Evolutionary conservation across 2,888 invertebrate species (phyloP).

Genomic region (Cephus rjabovi): DNA sequence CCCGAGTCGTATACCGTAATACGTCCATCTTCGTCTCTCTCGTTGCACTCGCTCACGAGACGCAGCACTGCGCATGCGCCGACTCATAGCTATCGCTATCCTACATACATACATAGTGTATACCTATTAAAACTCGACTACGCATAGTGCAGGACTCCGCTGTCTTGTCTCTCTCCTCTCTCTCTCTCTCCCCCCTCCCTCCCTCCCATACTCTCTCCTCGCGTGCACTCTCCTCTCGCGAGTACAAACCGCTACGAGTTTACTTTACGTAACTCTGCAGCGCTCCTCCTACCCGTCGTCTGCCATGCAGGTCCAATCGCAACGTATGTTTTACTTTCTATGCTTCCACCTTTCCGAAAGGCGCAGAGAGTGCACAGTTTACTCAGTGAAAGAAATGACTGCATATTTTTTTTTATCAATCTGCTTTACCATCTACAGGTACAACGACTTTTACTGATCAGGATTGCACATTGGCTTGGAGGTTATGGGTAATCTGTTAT

Average conservation of each 20-base stretch:
- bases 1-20: neutral
- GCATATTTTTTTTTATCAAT: no score
- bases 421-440: no score
- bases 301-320: conserved; percentile 38
- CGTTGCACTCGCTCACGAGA: neutral
- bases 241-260: conserved; percentile 26
- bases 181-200: neutral
- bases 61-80: neutral
- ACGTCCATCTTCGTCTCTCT: conserved; percentile 11
- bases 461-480: no score
- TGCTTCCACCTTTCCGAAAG: no score
- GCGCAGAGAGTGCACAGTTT: no score
- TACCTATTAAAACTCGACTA: no score
- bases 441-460: no score
- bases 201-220: conserved; percentile 8
- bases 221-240: conserved; percentile 20
- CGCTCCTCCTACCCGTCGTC: conserved; percentile 42
- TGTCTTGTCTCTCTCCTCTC: neutral
- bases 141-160: no score
- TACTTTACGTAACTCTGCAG: conserved; percentile 47
- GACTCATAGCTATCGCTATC: neutral
- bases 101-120: no score
- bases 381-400: no score
- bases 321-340: conserved; percentile 10
- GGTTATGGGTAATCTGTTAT: no score